Conservation (phyloP, 2,888 invertebrate genomes). For the Apodemia hepburni region DNA sequence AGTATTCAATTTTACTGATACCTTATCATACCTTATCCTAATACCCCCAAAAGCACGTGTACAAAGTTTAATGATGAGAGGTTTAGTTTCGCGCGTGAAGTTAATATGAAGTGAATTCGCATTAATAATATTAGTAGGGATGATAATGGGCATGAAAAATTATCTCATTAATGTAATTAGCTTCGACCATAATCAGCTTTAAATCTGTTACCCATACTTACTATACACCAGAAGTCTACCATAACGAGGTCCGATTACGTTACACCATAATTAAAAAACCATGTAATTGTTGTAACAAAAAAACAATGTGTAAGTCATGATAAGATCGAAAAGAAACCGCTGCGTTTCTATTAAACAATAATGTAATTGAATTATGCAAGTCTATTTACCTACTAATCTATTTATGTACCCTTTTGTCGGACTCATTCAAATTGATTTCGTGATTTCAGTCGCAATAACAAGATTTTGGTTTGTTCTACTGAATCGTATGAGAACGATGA, state of each 20-base stretch:
- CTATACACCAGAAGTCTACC: slow-evolving; percentile 2
- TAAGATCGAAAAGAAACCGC: slow-evolving; percentile 10
- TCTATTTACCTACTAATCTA: background rate
- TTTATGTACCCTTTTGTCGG: background rate
- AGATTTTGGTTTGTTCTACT: background rate
- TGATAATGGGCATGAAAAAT: too few relatives aligned
- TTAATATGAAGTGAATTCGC: too few relatives aligned
- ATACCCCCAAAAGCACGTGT: too few relatives aligned
- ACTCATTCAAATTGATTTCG: background rate
- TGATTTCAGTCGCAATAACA: background rate
- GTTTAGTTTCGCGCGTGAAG: too few relatives aligned
- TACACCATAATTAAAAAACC: slow-evolving; percentile 12
- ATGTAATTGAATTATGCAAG: slow-evolving; percentile 12
- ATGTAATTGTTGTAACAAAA: slow-evolving; percentile 8
- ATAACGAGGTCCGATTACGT: slow-evolving; percentile 4
- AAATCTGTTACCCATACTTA: background rate
- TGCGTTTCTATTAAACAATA: slow-evolving; percentile 3
- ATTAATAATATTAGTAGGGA: too few relatives aligned
- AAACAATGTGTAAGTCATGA: slow-evolving; percentile 3
- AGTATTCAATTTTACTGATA: too few relatives aligned
- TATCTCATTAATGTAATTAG: too few relatives aligned
- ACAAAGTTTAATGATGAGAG: too few relatives aligned
- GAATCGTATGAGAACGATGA: too few relatives aligned
- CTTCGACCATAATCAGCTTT: slow-evolving; percentile 4
- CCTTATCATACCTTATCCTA: too few relatives aligned